Evolutionary conservation across 2,113 vertebrate species (phyloP).

Genomic region (Clarias magur): DNA sequence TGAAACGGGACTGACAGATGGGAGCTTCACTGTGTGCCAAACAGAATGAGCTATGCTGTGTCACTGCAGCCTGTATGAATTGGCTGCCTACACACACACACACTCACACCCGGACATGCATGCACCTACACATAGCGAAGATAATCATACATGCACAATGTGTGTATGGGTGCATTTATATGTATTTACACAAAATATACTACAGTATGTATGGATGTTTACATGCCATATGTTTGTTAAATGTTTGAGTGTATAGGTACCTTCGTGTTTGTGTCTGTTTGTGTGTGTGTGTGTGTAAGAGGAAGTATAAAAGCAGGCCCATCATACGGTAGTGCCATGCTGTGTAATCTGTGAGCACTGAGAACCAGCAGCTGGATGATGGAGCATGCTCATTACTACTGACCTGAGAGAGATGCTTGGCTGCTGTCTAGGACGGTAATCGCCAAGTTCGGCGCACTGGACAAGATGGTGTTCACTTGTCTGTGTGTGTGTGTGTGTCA

Average conservation of each 20-base stretch:
- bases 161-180: background rate
- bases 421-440: constrained; percentile 53
- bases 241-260: background rate
- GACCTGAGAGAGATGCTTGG: constrained; percentile 68
- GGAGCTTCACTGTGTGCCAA: constrained; percentile 43
- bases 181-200: background rate
- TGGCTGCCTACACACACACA: constrained; percentile 45
- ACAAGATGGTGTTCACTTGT: constrained; percentile 40
- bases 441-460: constrained; percentile 59
- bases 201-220: background rate
- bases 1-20: constrained; percentile 54
- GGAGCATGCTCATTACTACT: constrained; percentile 64
- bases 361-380: constrained; percentile 54
- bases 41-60: constrained; percentile 47
- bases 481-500: constrained; percentile 19
- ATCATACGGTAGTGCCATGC: constrained; percentile 41
- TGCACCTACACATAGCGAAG: background rate
- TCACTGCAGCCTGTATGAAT: constrained; percentile 43
- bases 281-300: background rate
- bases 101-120: background rate
- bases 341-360: constrained; percentile 51
- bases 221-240: background rate
- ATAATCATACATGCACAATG: background rate
- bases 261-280: background rate
- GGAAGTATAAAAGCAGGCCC: constrained; percentile 12